Percentiles rank a stretch among this genome's conserved stretches.
Evolutionary conservation across 2,888 invertebrate genomes (phyloP).

Genomic region (Chymomyza procnemis): DNA sequence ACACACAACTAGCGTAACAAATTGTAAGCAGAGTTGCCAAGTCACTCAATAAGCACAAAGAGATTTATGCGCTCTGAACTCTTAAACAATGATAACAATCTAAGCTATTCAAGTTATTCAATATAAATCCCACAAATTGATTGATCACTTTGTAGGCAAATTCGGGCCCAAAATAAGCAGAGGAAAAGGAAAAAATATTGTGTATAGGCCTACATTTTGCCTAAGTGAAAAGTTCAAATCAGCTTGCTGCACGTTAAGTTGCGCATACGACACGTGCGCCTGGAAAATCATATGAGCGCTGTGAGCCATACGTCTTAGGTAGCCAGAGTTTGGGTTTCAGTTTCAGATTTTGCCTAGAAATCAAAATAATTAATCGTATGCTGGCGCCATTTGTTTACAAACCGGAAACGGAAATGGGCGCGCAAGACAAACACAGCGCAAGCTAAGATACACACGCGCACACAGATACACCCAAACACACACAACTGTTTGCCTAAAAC

Average conservation of each 20-base stretch:
- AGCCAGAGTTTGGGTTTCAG: background rate
- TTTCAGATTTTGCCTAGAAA: conserved; percentile 31
- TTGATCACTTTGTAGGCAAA: background rate
- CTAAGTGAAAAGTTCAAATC: background rate
- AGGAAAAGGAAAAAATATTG: background rate
- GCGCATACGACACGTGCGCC: background rate
- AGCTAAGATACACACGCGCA: conserved; percentile 2
- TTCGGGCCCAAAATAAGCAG: background rate
- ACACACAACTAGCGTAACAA: background rate
- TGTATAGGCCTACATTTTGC: background rate
- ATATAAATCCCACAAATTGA: background rate
- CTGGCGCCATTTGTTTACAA: conserved; percentile 67
- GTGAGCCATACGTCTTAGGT: background rate
- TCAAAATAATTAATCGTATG: conserved; percentile 65
- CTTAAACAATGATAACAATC: background rate
- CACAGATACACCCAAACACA: background rate
- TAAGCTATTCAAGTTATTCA: background rate
- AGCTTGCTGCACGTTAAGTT: background rate
- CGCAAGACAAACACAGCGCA: conserved; percentile 50
- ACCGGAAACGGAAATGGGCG: conserved; percentile 63
- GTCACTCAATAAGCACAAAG: background rate
- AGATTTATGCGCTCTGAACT: background rate
- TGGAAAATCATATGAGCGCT: too few species aligned
- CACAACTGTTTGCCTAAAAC: conserved; percentile 15
- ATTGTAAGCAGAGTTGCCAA: background rate